Evolutionary conservation across 2,113 vertebrate species (phyloP).

Genomic region (Verasper variegatus): DNA sequence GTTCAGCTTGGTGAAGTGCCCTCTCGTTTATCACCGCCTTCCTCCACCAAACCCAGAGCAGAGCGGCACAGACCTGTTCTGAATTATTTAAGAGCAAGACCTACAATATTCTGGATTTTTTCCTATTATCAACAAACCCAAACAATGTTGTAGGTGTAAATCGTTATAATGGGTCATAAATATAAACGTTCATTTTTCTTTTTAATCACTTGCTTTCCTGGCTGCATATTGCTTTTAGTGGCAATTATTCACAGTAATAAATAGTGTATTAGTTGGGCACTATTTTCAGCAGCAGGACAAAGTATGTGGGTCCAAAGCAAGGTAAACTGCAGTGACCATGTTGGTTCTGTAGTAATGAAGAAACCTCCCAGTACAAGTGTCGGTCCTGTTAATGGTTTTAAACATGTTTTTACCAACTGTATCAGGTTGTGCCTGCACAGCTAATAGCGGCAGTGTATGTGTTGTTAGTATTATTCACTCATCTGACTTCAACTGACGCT

Average conservation of each 20-base stretch:
- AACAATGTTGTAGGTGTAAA: too few relatives aligned
- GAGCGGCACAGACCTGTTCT: too few relatives aligned
- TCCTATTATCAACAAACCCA: too few relatives aligned
- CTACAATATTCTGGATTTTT: too few relatives aligned
- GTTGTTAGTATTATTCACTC: slow-evolving; percentile 5
- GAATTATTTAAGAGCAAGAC: too few relatives aligned
- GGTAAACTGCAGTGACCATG: background rate
- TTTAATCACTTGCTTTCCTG: background rate
- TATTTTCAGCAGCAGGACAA: background rate
- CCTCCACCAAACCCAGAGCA: too few relatives aligned
- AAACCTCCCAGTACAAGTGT: background rate
- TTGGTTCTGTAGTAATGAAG: background rate
- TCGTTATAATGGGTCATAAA: too few relatives aligned
- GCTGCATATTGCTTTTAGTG: background rate
- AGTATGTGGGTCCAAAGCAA: background rate
- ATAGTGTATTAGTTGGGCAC: background rate
- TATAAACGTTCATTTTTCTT: background rate
- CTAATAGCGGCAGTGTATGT: background rate
- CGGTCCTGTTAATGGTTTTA: background rate
- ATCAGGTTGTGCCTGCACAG: background rate
- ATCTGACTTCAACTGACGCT: slow-evolving; percentile 3
- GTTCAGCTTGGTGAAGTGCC: too few relatives aligned
- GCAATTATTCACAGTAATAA: background rate
- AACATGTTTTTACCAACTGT: background rate
- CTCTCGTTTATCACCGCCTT: too few relatives aligned